Conservation (phyloP, 2,113 vertebrate species). For the Tupaia tana region DNA sequence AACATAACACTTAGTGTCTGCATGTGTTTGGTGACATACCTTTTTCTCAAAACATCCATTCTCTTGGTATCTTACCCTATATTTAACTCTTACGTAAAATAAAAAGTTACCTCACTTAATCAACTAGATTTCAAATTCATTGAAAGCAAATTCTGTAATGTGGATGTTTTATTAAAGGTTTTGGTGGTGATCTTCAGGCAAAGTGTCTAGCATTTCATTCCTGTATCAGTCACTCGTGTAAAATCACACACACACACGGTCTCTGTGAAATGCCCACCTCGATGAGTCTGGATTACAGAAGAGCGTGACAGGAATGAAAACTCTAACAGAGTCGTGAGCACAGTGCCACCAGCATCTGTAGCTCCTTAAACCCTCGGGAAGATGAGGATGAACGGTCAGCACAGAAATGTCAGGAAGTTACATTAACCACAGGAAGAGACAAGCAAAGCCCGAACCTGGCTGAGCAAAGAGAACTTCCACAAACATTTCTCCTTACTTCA, state of each 20-base stretch:
- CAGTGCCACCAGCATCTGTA: background rate
- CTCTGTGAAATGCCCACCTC: background rate
- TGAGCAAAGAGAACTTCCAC: background rate
- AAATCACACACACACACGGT: background rate
- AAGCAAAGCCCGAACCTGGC: background rate
- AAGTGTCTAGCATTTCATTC: background rate
- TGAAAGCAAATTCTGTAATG: conserved; percentile 2
- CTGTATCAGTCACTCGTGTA: background rate
- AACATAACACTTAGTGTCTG: background rate
- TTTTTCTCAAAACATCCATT: background rate
- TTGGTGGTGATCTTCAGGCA: background rate
- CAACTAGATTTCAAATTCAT: conserved; percentile 31
- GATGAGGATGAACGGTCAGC: background rate
- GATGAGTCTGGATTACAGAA: background rate
- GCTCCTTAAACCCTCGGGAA: background rate
- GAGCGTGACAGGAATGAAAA: background rate
- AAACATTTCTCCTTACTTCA: background rate
- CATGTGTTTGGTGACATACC: background rate
- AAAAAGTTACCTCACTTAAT: background rate
- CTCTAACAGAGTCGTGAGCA: background rate
- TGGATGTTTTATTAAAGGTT: background rate
- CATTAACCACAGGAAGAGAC: background rate
- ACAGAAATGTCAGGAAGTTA: background rate
- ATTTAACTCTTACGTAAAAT: background rate
- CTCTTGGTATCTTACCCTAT: background rate